Percentiles rank a stretch among this genome's conserved stretches.
phyloP scores from a whole-genome alignment of 2,113 vertebrate species.

The Anguilla rostrata region DNA sequence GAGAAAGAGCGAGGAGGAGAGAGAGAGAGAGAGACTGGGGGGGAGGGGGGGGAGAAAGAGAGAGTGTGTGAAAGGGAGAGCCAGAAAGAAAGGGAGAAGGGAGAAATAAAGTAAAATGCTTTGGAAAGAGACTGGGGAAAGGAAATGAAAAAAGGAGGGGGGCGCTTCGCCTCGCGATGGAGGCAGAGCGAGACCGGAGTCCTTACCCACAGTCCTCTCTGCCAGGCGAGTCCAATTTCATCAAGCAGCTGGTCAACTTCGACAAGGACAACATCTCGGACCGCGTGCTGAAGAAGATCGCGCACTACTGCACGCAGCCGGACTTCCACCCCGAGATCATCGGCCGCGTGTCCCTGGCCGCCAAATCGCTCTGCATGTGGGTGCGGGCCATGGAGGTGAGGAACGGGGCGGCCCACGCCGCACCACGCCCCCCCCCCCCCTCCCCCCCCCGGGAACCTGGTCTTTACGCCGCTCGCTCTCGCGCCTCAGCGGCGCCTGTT shows the following conservation, averaged over 20 bases:
- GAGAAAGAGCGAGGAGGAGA: too few relatives aligned
- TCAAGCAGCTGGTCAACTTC: constrained; percentile 83
- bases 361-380: constrained; percentile 91
- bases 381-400: constrained; percentile 88
- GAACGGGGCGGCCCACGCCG: background rate
- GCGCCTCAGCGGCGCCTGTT: too few relatives aligned
- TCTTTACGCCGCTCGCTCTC: too few relatives aligned
- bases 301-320: constrained; percentile 75
- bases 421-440: too few relatives aligned
- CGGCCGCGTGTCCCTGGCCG: constrained; percentile 81
- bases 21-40: too few relatives aligned
- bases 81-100: too few relatives aligned
- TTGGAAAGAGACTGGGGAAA: too few relatives aligned
- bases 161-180: background rate
- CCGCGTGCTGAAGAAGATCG: constrained; percentile 80
- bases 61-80: background rate
- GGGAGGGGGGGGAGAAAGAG: too few relatives aligned
- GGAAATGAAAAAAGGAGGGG: background rate
- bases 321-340: constrained; percentile 87
- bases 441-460: background rate
- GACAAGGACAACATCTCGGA: constrained; percentile 88
- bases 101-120: too few relatives aligned
- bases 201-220: constrained; percentile 15
- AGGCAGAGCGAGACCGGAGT: background rate
- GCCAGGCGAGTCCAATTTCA: constrained; percentile 83